phyloP scores from a whole-genome alignment of 2,888 invertebrate species.

The Epicampocera succincta region DNA sequence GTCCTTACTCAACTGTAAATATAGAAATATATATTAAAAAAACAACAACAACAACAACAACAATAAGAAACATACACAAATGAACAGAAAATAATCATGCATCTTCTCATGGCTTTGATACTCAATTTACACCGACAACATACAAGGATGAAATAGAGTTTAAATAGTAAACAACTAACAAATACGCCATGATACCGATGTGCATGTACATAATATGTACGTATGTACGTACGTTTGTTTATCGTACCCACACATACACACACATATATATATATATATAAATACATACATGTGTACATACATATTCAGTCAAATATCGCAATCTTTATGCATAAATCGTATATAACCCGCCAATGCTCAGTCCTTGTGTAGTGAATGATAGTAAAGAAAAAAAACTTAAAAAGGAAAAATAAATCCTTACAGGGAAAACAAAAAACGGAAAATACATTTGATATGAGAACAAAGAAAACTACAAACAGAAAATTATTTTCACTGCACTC shows the following conservation, averaged over 20 bases:
- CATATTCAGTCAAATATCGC: conserved; percentile 16
- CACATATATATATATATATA: neutral
- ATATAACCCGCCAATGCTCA: conserved; percentile 29
- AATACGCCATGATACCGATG: conserved; percentile 28
- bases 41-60: too few species aligned
- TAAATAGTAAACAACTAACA: conserved; percentile 63
- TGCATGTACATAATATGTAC: neutral
- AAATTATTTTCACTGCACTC: conserved; percentile 50
- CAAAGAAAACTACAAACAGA: conserved; percentile 65
- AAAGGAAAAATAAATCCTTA: conserved; percentile 50
- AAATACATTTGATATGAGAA: conserved; percentile 63
- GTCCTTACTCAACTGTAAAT: conserved; percentile 68
- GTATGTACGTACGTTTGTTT: too few species aligned
- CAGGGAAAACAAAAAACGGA: conserved; percentile 7
- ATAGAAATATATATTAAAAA: conserved; percentile 47
- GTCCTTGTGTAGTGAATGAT: conserved; percentile 46
- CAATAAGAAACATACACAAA: conserved; percentile 44
- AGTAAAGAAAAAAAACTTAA: conserved; percentile 27
- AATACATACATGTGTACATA: neutral
- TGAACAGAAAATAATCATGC: conserved; percentile 60
- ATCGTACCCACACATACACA: neutral
- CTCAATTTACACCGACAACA: conserved; percentile 65
- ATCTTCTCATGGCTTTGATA: conserved; percentile 66
- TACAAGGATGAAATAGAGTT: conserved; percentile 59
- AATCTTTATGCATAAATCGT: conserved; percentile 19